Evolutionary conservation across 1,140 invertebrate species (phyloP).

Genomic region (Heterodera schachtii): DNA sequence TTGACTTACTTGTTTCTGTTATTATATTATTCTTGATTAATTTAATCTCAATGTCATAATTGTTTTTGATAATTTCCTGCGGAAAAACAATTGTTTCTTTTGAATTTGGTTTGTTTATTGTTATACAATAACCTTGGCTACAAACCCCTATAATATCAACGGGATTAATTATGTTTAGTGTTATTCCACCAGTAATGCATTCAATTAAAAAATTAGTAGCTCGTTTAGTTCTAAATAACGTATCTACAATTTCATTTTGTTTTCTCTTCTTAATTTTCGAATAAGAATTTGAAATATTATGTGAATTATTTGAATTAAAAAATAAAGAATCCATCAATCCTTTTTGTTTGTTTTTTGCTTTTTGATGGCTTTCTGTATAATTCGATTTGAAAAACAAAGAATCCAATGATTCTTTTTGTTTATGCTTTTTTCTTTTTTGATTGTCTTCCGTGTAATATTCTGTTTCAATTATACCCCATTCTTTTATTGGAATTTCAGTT

Average conservation of each 20-base stretch:
- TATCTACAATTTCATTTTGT: too few species aligned
- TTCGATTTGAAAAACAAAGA: too few species aligned
- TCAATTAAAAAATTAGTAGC: background rate
- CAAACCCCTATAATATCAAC: background rate
- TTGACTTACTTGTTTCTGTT: background rate
- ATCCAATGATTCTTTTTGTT: too few species aligned
- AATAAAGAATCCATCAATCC: too few species aligned
- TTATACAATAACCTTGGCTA: background rate
- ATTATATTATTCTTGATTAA: background rate
- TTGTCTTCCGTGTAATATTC: background rate
- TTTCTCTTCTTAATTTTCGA: too few species aligned
- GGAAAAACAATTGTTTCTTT: background rate
- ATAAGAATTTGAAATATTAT: too few species aligned
- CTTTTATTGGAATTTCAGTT: background rate
- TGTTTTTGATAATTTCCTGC: background rate
- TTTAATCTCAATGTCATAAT: background rate
- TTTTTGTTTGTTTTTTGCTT: too few species aligned
- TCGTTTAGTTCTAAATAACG: too few species aligned
- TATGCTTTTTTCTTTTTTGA: background rate
- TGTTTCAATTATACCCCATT: constrained; percentile 1
- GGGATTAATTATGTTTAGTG: background rate
- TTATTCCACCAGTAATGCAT: background rate
- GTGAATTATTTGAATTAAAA: too few species aligned
- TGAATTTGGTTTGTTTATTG: background rate
- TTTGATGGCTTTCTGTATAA: too few species aligned